Evolutionary conservation across 2,113 vertebrate species (phyloP).

Genomic region (Uria aalge): DNA sequence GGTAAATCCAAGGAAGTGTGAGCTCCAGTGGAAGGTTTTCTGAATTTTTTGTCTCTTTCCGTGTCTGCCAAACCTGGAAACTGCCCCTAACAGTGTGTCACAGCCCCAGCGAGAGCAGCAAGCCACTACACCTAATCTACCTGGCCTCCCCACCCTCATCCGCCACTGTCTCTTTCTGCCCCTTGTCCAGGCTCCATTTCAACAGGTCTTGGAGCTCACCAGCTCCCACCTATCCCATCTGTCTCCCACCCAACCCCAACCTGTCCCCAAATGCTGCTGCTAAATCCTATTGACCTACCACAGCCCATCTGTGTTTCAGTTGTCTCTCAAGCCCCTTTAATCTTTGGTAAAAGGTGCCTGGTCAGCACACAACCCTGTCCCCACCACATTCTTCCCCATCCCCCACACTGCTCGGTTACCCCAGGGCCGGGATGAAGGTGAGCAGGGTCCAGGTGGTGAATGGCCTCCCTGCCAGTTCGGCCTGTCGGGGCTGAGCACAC

Average conservation of each 20-base stretch:
- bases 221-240: too few species aligned
- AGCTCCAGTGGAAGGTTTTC: background rate
- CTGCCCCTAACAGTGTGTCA: background rate
- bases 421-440: background rate
- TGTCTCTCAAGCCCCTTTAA: background rate
- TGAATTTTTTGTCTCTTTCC: background rate
- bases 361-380: background rate
- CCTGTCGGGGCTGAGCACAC: background rate
- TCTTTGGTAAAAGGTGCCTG: background rate
- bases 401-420: background rate
- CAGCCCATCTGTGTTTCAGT: accelerated
- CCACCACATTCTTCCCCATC: accelerated
- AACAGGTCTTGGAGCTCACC: background rate
- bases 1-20: background rate
- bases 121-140: background rate
- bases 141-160: background rate
- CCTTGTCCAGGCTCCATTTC: background rate
- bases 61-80: background rate
- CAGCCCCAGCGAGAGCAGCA: background rate
- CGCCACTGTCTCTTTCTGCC: background rate
- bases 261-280: accelerated
- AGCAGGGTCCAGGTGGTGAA: accelerated
- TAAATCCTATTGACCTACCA: background rate
- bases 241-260: background rate
- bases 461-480: background rate